A percentile compares a stretch with the other conserved stretches of the same genome.
phyloP scores from a whole-genome alignment of 1,140 invertebrate species.

The Macrocentrus cingulum region DNA sequence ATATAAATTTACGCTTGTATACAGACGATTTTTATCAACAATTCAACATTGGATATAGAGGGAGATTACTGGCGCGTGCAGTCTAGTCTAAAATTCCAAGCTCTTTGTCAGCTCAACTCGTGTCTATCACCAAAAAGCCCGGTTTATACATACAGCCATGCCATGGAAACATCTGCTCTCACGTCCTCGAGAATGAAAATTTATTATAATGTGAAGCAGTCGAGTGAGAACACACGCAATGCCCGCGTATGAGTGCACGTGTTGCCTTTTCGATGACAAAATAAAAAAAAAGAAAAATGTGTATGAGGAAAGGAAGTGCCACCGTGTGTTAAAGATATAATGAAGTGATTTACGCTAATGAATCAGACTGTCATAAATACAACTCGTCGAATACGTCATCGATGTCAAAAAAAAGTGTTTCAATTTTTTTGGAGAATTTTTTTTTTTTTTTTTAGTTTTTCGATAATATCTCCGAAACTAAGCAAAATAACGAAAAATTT shows the following conservation, averaged over 20 bases:
- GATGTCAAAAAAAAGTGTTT: no score
- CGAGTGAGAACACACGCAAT: constrained; percentile 18
- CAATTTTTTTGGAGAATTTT: no score
- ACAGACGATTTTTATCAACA: no score
- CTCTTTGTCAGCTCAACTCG: no score
- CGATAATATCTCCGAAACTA: no score
- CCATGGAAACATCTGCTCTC: constrained; percentile 28
- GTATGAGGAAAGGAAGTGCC: constrained; percentile 12
- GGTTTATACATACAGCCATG: neutral
- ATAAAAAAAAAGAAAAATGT: constrained; percentile 14
- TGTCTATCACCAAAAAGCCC: neutral
- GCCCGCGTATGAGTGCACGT: constrained; percentile 24
- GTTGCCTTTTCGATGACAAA: constrained; percentile 20
- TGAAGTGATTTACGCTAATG: neutral
- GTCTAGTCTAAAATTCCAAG: neutral
- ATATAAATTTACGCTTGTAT: neutral
- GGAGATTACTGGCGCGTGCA: no score
- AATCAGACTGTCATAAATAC: neutral
- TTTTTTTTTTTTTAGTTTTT: no score
- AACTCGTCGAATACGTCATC: no score
- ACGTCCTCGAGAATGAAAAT: constrained; percentile 32
- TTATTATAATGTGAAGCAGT: constrained; percentile 30
- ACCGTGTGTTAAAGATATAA: constrained; percentile 15
- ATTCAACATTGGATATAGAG: no score
- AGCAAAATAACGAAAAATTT: no score